A percentile compares a stretch with the other conserved stretches of the same genome.
These are phyloP conservation scores for Neelides sp. DNA, from an alignment of 1,140 invertebrate genomes.

Conservation along the genomic window DNA sequence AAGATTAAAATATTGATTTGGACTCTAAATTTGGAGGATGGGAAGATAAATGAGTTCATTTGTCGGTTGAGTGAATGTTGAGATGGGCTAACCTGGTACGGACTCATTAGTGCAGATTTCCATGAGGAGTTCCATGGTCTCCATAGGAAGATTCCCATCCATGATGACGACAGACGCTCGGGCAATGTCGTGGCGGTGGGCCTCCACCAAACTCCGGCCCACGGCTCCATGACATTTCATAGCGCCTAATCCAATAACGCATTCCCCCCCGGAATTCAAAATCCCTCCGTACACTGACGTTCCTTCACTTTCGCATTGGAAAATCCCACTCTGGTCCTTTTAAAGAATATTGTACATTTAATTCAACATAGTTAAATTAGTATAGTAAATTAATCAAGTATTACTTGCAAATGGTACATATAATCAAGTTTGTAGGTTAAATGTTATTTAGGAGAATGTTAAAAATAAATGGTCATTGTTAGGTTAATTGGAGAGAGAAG, in stretches of 20 bases:
- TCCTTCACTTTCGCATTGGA: constrained; percentile 35
- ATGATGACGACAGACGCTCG: constrained; percentile 56
- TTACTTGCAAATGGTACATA: too few relatives aligned
- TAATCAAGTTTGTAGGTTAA: too few relatives aligned
- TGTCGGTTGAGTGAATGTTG: background rate
- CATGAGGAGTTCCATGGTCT: constrained; percentile 51
- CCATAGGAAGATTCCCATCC: constrained; percentile 61
- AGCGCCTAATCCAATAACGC: constrained; percentile 64
- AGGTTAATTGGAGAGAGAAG: too few relatives aligned
- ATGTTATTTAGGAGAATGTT: too few relatives aligned
- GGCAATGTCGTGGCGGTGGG: constrained; percentile 17
- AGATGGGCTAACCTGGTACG: constrained; percentile 49
- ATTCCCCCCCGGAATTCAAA: constrained; percentile 58
- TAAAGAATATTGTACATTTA: too few relatives aligned
- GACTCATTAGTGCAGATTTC: constrained; percentile 45
- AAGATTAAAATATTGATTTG: too few relatives aligned
- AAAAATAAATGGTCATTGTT: too few relatives aligned
- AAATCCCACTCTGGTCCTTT: constrained; percentile 38
- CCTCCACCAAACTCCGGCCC: constrained; percentile 40
- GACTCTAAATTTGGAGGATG: too few relatives aligned
- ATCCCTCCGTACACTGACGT: constrained; percentile 64
- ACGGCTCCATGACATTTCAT: constrained; percentile 67
- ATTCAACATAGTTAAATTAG: too few relatives aligned
- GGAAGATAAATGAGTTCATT: constrained; percentile 11
- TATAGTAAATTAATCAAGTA: too few relatives aligned